Evolutionary conservation across 2,113 vertebrate species (phyloP).

Genomic region (Stigmatopora argus): DNA sequence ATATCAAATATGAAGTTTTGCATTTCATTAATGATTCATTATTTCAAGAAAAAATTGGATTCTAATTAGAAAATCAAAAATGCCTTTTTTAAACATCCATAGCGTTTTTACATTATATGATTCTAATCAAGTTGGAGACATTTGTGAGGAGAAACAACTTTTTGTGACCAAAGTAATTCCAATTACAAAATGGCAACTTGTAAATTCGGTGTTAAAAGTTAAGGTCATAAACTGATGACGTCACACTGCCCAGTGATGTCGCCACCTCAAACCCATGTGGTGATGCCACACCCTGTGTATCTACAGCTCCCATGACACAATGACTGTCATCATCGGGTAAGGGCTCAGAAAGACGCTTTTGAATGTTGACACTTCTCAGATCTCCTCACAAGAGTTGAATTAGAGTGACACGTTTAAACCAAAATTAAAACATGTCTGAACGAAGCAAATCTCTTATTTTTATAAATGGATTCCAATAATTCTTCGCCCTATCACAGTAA

Average conservation of each 20-base stretch:
- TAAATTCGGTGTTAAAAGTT: background rate
- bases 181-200: background rate
- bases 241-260: slow-evolving; percentile 14
- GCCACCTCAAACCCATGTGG: slow-evolving; percentile 8
- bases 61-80: too few relatives aligned
- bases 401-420: background rate
- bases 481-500: background rate
- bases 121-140: background rate
- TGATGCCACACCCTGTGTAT: slow-evolving; percentile 11
- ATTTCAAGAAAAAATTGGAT: too few relatives aligned
- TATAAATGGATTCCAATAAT: background rate
- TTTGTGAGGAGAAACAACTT: background rate
- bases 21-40: background rate
- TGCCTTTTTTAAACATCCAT: background rate
- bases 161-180: background rate
- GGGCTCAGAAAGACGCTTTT: background rate
- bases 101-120: background rate
- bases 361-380: background rate
- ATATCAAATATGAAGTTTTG: background rate
- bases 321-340: slow-evolving; percentile 8
- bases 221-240: background rate
- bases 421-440: background rate
- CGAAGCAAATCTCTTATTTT: background rate
- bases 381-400: background rate
- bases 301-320: slow-evolving; percentile 3